These are phyloP conservation scores for Setipinna tenuifilis DNA, from an alignment of 2,797 vertebrate species.

Conservation along the genomic window DNA sequence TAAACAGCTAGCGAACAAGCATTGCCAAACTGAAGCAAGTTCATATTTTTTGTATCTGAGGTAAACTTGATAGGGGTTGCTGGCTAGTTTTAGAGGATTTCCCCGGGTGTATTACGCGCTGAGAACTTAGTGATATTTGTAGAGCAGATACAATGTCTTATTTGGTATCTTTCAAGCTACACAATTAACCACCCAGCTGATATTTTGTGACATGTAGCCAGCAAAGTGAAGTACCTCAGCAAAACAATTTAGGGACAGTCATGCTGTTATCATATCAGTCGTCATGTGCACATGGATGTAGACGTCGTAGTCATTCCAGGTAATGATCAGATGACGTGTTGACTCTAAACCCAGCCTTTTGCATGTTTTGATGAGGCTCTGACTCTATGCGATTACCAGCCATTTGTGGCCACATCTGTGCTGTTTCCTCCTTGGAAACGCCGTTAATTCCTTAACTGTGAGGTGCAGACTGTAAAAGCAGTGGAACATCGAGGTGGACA, in stretches of 20 bases:
- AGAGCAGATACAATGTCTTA: not conserved
- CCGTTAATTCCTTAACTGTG: constrained; percentile 74
- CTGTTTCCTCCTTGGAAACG: constrained; percentile 42
- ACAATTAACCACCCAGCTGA: not conserved
- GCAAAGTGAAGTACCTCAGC: not conserved
- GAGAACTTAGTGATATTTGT: not conserved
- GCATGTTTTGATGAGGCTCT: not conserved
- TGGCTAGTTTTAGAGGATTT: not conserved
- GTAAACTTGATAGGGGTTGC: not conserved
- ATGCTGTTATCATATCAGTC: not conserved
- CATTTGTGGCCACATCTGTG: constrained; percentile 4
- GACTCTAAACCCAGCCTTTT: not conserved
- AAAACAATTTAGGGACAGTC: not conserved
- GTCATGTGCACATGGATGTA: not conserved
- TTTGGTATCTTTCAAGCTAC: not conserved
- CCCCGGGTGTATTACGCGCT: not conserved
- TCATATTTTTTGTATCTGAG: not conserved
- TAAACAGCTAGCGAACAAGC: not conserved
- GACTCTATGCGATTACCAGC: constrained; percentile 24
- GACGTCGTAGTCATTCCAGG: not conserved
- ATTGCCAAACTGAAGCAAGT: not conserved
- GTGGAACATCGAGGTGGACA: constrained; percentile 75
- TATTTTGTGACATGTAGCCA: not conserved
- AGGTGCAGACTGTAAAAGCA: constrained; percentile 77
- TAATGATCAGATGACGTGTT: not conserved